These are phyloP conservation scores for Coendou prehensilis DNA, from an alignment of 2,797 vertebrate genomes.

Conservation along the genomic window DNA sequence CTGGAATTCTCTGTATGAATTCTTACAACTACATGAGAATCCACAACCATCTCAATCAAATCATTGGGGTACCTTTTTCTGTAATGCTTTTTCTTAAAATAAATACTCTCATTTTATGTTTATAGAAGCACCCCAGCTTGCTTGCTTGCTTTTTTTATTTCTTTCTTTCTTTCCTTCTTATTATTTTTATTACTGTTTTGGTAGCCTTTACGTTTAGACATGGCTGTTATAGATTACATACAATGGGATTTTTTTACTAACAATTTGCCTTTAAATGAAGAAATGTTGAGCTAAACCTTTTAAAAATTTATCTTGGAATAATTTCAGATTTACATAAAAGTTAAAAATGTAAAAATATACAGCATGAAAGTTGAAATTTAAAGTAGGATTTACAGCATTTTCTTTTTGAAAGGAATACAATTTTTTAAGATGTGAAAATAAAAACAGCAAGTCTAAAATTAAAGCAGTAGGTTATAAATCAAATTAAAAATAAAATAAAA, in stretches of 20 bases:
- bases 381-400: not conserved
- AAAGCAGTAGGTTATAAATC: conserved; percentile 21
- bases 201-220: not conserved
- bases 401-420: not conserved
- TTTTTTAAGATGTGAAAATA: not conserved
- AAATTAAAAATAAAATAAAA: conserved; percentile 9
- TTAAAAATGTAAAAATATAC: not conserved
- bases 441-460: not conserved
- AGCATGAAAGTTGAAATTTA: conserved; percentile 20
- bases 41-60: not conserved
- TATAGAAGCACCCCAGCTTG: not conserved
- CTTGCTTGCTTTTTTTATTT: too few relatives aligned
- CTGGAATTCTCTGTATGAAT: not conserved
- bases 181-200: not conserved
- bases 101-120: not conserved
- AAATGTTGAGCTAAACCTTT: not conserved
- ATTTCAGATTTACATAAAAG: not conserved
- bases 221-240: not conserved
- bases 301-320: not conserved
- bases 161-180: too few relatives aligned
- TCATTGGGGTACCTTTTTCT: not conserved
- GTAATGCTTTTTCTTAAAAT: not conserved
- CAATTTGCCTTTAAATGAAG: not conserved
- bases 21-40: not conserved
- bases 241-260: not conserved